These are phyloP conservation scores for Ericerus pela DNA, from an alignment of 1,140 invertebrate species.

Conservation along the genomic window DNA sequence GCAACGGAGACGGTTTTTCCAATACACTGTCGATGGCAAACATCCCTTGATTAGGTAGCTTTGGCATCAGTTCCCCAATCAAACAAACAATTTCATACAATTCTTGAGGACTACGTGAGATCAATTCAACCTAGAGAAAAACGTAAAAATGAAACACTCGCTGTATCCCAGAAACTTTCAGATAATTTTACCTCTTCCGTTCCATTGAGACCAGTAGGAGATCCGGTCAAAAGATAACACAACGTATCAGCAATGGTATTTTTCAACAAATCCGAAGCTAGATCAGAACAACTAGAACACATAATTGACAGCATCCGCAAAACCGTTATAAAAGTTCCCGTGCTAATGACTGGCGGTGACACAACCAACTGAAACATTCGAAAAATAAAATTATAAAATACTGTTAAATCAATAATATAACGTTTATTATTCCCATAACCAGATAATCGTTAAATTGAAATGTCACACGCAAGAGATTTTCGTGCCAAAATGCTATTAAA, in stretches of 20 bases:
- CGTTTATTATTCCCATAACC: background rate
- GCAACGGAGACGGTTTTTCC: slow-evolving; percentile 14
- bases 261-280: slow-evolving; percentile 77
- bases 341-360: slow-evolving; percentile 81
- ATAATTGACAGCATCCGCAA: slow-evolving; percentile 88
- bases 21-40: slow-evolving; percentile 81
- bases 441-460: too few relatives aligned
- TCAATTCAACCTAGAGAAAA: slow-evolving; percentile 53
- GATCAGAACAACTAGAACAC: slow-evolving; percentile 83
- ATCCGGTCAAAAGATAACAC: slow-evolving; percentile 77
- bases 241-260: slow-evolving; percentile 91
- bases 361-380: slow-evolving; percentile 54
- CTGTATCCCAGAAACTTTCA: slow-evolving; percentile 34
- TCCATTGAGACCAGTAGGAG: slow-evolving; percentile 25
- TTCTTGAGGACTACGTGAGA: slow-evolving; percentile 82
- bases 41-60: slow-evolving; percentile 80
- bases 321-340: slow-evolving; percentile 88
- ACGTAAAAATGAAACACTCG: background rate
- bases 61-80: slow-evolving; percentile 90
- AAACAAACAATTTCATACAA: slow-evolving; percentile 91
- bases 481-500: too few relatives aligned
- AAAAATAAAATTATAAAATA: background rate
- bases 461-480: too few relatives aligned
- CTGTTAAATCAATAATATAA: background rate
- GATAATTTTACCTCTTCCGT: slow-evolving; percentile 33